These are phyloP conservation scores for Drosophila leontia DNA, from an alignment of 1,140 invertebrate species.

Conservation along the genomic window DNA sequence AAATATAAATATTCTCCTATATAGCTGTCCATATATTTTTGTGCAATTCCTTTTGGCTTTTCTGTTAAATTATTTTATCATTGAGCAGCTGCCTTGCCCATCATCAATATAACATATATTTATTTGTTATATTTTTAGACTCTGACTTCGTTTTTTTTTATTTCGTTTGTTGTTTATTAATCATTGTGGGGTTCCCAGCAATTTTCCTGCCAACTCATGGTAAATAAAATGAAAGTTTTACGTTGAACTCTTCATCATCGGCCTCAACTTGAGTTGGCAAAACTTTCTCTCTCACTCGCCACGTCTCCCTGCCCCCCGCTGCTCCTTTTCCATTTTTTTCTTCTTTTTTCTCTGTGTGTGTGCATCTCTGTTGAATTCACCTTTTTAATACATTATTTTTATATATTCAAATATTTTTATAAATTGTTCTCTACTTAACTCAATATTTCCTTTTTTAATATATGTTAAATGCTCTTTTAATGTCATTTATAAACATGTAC, in stretches of 20 bases:
- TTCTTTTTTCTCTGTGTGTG: not conserved
- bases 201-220: conserved; percentile 66
- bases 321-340: conserved; percentile 13
- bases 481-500: too few species aligned
- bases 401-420: too few species aligned
- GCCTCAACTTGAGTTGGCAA: conserved; percentile 54
- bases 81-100: conserved; percentile 8
- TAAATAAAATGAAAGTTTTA: conserved; percentile 78
- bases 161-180: conserved; percentile 47
- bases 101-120: conserved; percentile 32
- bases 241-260: conserved; percentile 60
- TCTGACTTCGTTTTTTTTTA: not conserved
- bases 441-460: too few species aligned
- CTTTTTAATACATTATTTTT: not conserved
- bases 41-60: not conserved
- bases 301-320: not conserved
- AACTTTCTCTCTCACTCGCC: conserved; percentile 41
- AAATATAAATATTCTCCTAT: not conserved
- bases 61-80: not conserved
- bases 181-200: conserved; percentile 38
- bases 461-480: too few species aligned
- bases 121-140: conserved; percentile 10
- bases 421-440: too few species aligned
- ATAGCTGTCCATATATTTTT: too few species aligned
- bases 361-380: conserved; percentile 27